Percentiles rank a stretch among this genome's conserved stretches.
Conservation (phyloP, 2,888 invertebrate genomes). For the Acanthococcus lagerstroemiae region DNA sequence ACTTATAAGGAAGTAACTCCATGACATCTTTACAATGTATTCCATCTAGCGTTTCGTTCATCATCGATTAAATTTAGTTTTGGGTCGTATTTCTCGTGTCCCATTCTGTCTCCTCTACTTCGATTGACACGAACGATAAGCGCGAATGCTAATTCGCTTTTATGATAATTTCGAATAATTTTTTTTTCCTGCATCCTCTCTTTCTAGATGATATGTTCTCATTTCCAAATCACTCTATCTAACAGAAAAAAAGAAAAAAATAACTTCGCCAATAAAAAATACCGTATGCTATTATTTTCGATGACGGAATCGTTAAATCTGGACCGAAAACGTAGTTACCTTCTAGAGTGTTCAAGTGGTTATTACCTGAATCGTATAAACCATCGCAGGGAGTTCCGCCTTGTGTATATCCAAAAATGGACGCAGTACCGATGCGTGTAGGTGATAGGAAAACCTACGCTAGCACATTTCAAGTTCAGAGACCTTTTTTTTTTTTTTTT, state of each 20-base stretch:
- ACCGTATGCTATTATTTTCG: constrained; percentile 24
- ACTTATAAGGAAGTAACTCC: too few species aligned
- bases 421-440: constrained; percentile 29
- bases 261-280: neutral
- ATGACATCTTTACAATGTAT: too few species aligned
- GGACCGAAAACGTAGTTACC: constrained; percentile 29
- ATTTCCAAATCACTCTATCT: neutral
- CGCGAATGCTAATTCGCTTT: neutral
- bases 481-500: constrained; percentile 9
- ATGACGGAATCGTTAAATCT: constrained; percentile 31
- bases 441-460: constrained; percentile 29
- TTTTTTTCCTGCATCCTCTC: neutral
- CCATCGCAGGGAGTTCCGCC: constrained; percentile 25
- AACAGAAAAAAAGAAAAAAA: neutral
- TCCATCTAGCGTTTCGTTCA: too few species aligned
- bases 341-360: constrained; percentile 29
- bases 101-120: neutral
- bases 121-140: neutral
- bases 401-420: constrained; percentile 29
- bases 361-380: constrained; percentile 30
- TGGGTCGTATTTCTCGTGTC: too few species aligned
- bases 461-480: constrained; percentile 31
- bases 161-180: neutral
- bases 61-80: too few species aligned
- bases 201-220: neutral